Evolutionary conservation across 1,140 invertebrate species (phyloP).

Genomic region (Aphaenogaster rudis): DNA sequence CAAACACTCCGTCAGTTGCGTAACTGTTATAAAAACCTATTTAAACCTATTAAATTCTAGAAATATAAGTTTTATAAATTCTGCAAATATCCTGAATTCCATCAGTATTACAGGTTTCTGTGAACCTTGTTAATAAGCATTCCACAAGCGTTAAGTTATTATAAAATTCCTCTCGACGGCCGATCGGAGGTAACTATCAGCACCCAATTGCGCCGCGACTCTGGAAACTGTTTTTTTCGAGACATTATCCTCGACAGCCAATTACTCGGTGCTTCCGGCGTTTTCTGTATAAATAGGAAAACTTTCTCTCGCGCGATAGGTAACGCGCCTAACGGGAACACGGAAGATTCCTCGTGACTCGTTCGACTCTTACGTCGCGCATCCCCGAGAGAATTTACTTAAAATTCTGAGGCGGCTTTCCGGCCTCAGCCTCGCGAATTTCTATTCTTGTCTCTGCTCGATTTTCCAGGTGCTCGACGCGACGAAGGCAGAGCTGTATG

Average conservation of each 20-base stretch:
- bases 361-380: slow-evolving; percentile 21
- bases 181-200: background rate
- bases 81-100: background rate
- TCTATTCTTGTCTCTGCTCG: slow-evolving; percentile 25
- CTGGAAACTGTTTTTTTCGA: slow-evolving; percentile 7
- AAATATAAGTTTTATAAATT: background rate
- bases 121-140: background rate
- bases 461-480: slow-evolving; percentile 1
- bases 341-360: slow-evolving; percentile 26
- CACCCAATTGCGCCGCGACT: slow-evolving; percentile 23
- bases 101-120: background rate
- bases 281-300: slow-evolving; percentile 57
- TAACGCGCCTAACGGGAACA: slow-evolving; percentile 32
- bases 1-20: background rate
- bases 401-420: slow-evolving; percentile 24
- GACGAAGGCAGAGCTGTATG: background rate
- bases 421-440: slow-evolving; percentile 16
- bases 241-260: slow-evolving; percentile 38
- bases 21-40: background rate
- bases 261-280: slow-evolving; percentile 55
- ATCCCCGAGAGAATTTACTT: slow-evolving; percentile 5
- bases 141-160: background rate
- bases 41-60: background rate
- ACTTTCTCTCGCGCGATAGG: slow-evolving; percentile 27
- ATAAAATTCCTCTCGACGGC: background rate